Conservation (phyloP, 2,797 vertebrate genomes). For the Mallotus villosus region DNA sequence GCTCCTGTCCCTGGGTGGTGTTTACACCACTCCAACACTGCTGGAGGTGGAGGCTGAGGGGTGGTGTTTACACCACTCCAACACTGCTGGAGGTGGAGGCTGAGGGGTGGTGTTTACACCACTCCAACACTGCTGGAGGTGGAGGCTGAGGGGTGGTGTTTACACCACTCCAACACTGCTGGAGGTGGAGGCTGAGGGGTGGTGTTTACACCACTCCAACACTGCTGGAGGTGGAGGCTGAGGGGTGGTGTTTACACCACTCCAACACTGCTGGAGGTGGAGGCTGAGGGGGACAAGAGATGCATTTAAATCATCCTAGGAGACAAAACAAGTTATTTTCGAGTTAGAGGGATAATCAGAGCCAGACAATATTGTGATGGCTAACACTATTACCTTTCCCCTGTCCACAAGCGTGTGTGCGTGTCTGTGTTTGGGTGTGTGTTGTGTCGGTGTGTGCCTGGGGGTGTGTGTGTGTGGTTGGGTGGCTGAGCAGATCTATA, state of each 20-base stretch:
- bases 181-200: neutral
- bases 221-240: neutral
- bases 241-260: too few relatives aligned
- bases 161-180: neutral
- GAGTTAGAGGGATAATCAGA: neutral
- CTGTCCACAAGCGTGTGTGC: constrained; percentile 26
- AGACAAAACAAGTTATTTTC: neutral
- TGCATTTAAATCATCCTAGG: neutral
- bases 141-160: neutral
- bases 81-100: neutral
- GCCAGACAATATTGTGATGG: neutral
- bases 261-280: neutral
- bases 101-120: too few relatives aligned
- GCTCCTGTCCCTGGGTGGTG: too few relatives aligned
- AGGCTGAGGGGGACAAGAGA: too few relatives aligned
- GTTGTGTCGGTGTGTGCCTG: too few relatives aligned
- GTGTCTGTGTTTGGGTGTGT: constrained; percentile 5
- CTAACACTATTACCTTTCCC: neutral
- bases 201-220: neutral
- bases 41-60: neutral
- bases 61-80: neutral
- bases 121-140: neutral
- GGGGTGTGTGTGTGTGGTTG: constrained; percentile 18
- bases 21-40: neutral
- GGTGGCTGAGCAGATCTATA: neutral